Base-by-base conservation (phyloP, 2,113 vertebrate genomes). In the Quiscalus mexicanus region DNA sequence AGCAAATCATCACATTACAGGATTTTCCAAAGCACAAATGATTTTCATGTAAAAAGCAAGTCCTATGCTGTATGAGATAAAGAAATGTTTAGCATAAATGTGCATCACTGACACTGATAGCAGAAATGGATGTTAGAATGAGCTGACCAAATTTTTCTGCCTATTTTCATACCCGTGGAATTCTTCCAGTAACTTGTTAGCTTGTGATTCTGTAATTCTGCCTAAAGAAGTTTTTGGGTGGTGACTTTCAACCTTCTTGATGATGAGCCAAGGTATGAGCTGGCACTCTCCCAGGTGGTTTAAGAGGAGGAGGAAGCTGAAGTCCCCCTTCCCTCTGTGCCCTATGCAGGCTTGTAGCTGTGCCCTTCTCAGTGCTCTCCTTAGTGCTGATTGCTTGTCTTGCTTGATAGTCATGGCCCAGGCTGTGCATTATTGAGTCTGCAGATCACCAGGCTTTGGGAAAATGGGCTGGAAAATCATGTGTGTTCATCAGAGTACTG, bases 11-110 rank as follows among this genome's bases (percentile, higher is more conserved):
- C 20, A 27, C 75, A 80, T 96, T 96, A 95, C 87, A 84, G 84
- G 90, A 80, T 95, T 97, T 97, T 96, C 92, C 74, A 78, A 84
- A 91, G 71, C 77, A 90, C 81, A 93, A 94, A 91, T 67, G 47
- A 60, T 95, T 96, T 96, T 92, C 65, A 65, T 90, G 90, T 95
- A 94, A 95, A 91, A 96, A 80, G 41, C 80, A 81, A 95, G 35
- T 79, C 71, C 69, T 96, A 93, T 94, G 77, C 75, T 92, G 18
- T 49, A 59, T 83, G 89, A 95, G 95, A 97, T 96, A 97, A 97
- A 96, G 62, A 76, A 88, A 76, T 5, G 4, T 75, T 96, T 96
- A 96, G 81, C 93, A 93, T 95, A 96, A 96, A 93, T 0, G 22
- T 90, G 71, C 71, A 90, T 89, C 69, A 35, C 91, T 80, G 92